These are phyloP conservation scores for Chlorops oryzae DNA, from an alignment of 1,140 invertebrate species.

Conservation along the genomic window DNA sequence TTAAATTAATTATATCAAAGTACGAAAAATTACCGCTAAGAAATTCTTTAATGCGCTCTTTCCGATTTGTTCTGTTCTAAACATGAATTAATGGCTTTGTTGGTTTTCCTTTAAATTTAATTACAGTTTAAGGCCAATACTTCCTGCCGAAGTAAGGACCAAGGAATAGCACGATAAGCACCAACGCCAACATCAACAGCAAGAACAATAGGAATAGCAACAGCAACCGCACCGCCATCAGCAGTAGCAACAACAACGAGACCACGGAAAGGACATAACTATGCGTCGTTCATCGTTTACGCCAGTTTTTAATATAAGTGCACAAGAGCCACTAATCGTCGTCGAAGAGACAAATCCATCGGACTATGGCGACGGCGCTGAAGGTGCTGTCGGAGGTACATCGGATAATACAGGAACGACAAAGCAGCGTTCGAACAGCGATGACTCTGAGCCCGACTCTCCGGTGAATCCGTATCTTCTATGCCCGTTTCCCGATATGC, in stretches of 20 bases:
- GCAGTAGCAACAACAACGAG: not conserved
- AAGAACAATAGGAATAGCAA: slow-evolving; percentile 10
- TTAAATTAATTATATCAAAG: not conserved
- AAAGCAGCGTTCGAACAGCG: slow-evolving; percentile 34
- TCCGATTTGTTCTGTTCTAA: too few species aligned
- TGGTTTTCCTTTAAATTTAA: not conserved
- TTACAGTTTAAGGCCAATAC: not conserved
- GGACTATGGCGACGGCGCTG: slow-evolving; percentile 58
- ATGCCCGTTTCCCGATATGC: slow-evolving; percentile 64
- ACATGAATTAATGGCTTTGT: not conserved
- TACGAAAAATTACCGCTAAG: too few species aligned
- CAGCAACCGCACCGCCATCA: slow-evolving; percentile 12
- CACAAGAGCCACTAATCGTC: slow-evolving; percentile 67
- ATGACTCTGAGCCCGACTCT: slow-evolving; percentile 59
- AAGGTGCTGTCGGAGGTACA: slow-evolving; percentile 39
- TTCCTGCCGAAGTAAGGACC: not conserved
- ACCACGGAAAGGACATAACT: too few species aligned
- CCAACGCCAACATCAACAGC: not conserved
- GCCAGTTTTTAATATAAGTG: slow-evolving; percentile 50
- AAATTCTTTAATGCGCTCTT: too few species aligned
- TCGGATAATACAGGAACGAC: slow-evolving; percentile 12
- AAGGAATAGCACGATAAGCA: not conserved
- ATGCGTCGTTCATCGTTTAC: slow-evolving; percentile 52
- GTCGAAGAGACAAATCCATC: slow-evolving; percentile 65
- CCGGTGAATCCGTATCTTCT: slow-evolving; percentile 72